These are phyloP conservation scores for Aleiodes leptofemur DNA, from an alignment of 2,888 invertebrate species.

Conservation along the genomic window DNA sequence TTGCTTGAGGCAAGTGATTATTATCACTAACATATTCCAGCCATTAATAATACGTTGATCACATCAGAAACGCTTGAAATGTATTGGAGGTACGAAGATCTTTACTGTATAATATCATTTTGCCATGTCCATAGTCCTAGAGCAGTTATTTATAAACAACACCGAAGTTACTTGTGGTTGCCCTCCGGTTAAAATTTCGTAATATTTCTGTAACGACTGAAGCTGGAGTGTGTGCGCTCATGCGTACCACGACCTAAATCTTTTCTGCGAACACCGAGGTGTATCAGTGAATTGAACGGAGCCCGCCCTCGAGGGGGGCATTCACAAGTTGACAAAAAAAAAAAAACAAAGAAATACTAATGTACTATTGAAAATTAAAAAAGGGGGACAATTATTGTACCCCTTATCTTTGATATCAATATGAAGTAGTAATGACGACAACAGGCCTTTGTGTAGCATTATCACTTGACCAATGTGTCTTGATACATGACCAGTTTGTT, in stretches of 20 bases:
- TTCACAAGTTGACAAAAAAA: not conserved
- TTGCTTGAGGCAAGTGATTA: slow-evolving; percentile 53
- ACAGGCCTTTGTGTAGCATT: slow-evolving; percentile 38
- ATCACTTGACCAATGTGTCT: slow-evolving; percentile 30
- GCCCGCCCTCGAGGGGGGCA: slow-evolving; percentile 42
- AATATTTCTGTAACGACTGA: slow-evolving; percentile 66
- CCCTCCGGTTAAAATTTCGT: slow-evolving; percentile 65
- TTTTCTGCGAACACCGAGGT: slow-evolving; percentile 51
- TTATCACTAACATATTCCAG: slow-evolving; percentile 57
- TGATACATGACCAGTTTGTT: slow-evolving; percentile 39
- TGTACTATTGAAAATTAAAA: slow-evolving; percentile 1
- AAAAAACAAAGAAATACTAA: not conserved
- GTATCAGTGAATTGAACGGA: slow-evolving; percentile 32
- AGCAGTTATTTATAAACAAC: slow-evolving; percentile 35
- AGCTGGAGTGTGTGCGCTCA: slow-evolving; percentile 65
- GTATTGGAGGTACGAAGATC: slow-evolving; percentile 32
- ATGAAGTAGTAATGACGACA: slow-evolving; percentile 36
- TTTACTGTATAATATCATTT: slow-evolving; percentile 36
- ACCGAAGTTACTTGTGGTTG: slow-evolving; percentile 57
- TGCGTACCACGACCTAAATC: slow-evolving; percentile 73
- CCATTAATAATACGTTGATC: slow-evolving; percentile 65
- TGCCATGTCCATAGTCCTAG: slow-evolving; percentile 10
- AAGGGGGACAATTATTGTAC: not conserved
- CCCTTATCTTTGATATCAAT: slow-evolving; percentile 33
- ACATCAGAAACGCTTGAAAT: slow-evolving; percentile 48